A percentile compares a stretch with the other conserved stretches of the same genome.
phyloP scores from a whole-genome alignment of 1,140 invertebrate species.

The Lepidurus couesii region DNA sequence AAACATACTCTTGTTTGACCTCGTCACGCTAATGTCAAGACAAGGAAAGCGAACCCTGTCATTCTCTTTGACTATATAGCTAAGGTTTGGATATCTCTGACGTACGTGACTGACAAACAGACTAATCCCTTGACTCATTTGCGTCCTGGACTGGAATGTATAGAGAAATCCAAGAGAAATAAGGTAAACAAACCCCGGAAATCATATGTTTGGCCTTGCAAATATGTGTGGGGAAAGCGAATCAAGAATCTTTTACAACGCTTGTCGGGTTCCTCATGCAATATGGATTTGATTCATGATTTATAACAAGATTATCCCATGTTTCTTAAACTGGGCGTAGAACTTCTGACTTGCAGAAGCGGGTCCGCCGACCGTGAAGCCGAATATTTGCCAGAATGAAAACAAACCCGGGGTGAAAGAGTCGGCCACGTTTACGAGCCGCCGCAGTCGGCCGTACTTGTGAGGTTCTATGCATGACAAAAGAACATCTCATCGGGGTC shows the following conservation, averaged over 20 bases:
- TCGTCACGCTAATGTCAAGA: conserved; percentile 1
- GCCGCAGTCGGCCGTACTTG: too few species aligned
- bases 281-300: neutral
- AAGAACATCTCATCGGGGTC: too few species aligned
- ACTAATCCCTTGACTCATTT: neutral
- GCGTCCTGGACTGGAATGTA: neutral
- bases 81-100: neutral
- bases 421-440: too few species aligned
- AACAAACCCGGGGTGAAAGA: too few species aligned
- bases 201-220: neutral
- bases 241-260: too few species aligned
- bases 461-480: too few species aligned
- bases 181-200: neutral
- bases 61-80: neutral
- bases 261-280: neutral
- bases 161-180: neutral
- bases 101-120: conserved; percentile 1
- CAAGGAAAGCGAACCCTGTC: conserved; percentile 4
- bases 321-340: too few species aligned
- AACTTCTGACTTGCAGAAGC: too few species aligned
- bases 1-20: neutral
- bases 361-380: too few species aligned
- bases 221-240: neutral
- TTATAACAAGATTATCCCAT: too few species aligned
- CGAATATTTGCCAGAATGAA: too few species aligned